Evolutionary conservation across 2,113 vertebrate genomes (phyloP).

Genomic region (Paraplagusia blochii): DNA sequence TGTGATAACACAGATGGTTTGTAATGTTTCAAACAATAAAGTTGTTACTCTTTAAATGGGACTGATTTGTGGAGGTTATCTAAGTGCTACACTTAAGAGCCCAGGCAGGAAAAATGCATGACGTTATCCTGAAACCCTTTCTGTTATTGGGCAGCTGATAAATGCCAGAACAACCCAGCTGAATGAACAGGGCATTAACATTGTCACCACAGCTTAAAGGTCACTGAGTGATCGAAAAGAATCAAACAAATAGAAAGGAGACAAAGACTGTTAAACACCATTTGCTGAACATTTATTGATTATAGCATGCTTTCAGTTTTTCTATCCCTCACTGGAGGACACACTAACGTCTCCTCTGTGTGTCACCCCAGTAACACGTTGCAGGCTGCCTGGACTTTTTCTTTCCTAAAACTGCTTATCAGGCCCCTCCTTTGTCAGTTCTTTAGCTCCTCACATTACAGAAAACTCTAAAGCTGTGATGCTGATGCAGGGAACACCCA

Average conservation of each 20-base stretch:
- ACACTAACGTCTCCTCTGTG: slow-evolving; percentile 17
- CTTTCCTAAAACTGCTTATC: slow-evolving; percentile 9
- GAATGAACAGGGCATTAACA: slow-evolving; percentile 23
- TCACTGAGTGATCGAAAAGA: slow-evolving; percentile 17
- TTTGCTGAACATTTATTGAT: background rate
- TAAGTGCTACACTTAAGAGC: slow-evolving; percentile 20
- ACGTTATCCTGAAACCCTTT: slow-evolving; percentile 28
- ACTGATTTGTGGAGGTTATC: slow-evolving; percentile 36
- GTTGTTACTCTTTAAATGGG: slow-evolving; percentile 23
- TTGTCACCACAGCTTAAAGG: slow-evolving; percentile 19
- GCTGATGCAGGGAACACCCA: background rate
- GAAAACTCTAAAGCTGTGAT: slow-evolving; percentile 3
- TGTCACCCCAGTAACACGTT: slow-evolving; percentile 1
- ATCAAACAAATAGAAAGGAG: slow-evolving; percentile 1
- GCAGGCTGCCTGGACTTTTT: background rate
- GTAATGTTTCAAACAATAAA: slow-evolving; percentile 17
- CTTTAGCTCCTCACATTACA: slow-evolving; percentile 9
- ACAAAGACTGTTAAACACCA: slow-evolving; percentile 10
- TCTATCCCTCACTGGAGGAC: slow-evolving; percentile 19
- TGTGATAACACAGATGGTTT: background rate
- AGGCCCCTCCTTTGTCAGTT: slow-evolving; percentile 16
- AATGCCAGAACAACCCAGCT: slow-evolving; percentile 15
- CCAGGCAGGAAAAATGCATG: slow-evolving; percentile 49
- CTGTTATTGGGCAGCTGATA: slow-evolving; percentile 44
- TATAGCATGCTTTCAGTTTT: slow-evolving; percentile 30